Conservation (phyloP, 1,140 invertebrate species). For the Globodera rostochiensis region DNA sequence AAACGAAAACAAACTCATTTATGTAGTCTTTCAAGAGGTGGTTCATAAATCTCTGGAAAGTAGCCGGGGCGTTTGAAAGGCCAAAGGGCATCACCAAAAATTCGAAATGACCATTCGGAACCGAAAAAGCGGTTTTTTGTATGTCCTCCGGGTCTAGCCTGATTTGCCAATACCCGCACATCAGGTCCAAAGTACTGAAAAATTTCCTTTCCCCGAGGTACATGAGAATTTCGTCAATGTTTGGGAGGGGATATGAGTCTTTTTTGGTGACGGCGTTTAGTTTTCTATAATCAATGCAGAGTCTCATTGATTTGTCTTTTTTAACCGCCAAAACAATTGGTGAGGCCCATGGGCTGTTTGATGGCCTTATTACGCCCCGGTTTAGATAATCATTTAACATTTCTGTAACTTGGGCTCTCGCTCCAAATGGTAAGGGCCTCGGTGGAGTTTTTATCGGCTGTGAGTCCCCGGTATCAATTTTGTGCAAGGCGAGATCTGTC, state of each 20-base stretch:
- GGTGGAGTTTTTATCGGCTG: neutral
- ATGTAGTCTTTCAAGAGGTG: constrained; percentile 62
- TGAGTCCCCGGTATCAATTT: neutral
- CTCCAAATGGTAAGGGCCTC: constrained; percentile 3
- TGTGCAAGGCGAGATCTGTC: neutral
- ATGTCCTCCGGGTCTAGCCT: constrained; percentile 1
- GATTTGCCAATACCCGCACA: constrained; percentile 45
- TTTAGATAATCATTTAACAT: constrained; percentile 19
- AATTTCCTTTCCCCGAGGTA: constrained; percentile 49
- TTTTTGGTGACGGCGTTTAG: constrained; percentile 67
- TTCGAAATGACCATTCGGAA: constrained; percentile 60
- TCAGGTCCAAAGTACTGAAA: constrained; percentile 65
- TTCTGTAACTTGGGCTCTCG: constrained; percentile 5
- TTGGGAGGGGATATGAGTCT: constrained; percentile 70
- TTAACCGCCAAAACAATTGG: constrained; percentile 70
- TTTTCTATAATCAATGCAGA: constrained; percentile 68
- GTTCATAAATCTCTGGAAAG: constrained; percentile 70
- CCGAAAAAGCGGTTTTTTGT: constrained; percentile 42
- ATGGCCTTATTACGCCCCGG: neutral
- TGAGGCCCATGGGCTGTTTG: constrained; percentile 66
- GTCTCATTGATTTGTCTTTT: constrained; percentile 66
- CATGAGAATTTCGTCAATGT: constrained; percentile 68
- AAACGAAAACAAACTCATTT: constrained; percentile 54
- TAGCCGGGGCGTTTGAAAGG: constrained; percentile 65
- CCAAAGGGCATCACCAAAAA: constrained; percentile 68